Percentiles rank a stretch among this genome's conserved stretches.
Evolutionary conservation across 2,888 invertebrate species (phyloP).

Genomic region (Tetragnatha montana): DNA sequence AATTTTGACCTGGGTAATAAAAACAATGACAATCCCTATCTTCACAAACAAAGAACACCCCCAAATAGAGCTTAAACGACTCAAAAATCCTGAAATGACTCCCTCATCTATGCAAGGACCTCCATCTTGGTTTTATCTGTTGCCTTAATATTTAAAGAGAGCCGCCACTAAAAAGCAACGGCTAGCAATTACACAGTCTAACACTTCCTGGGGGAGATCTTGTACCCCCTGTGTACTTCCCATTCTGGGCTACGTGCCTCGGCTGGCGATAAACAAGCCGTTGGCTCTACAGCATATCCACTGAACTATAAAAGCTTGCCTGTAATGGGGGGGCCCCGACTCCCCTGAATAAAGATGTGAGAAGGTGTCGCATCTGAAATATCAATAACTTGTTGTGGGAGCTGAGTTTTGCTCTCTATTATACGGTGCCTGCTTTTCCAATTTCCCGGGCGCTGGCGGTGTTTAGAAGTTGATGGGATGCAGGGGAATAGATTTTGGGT

Average conservation of each 20-base stretch:
- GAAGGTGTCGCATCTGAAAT: slow-evolving; percentile 59
- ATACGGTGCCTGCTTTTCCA: slow-evolving; percentile 57
- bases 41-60: too few species aligned
- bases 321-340: slow-evolving; percentile 50
- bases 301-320: slow-evolving; percentile 54
- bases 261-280: slow-evolving; percentile 56
- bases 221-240: slow-evolving; percentile 32
- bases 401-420: slow-evolving; percentile 36
- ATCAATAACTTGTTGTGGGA: slow-evolving; percentile 54
- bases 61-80: too few species aligned
- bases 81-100: too few species aligned
- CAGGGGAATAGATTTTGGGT: slow-evolving; percentile 45
- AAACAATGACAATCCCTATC: too few species aligned
- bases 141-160: slow-evolving; percentile 57
- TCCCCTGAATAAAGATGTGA: slow-evolving; percentile 55
- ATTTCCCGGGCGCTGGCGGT: slow-evolving; percentile 25
- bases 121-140: slow-evolving; percentile 32
- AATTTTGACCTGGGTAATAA: too few species aligned
- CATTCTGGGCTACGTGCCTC: slow-evolving; percentile 49
- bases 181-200: slow-evolving; percentile 55
- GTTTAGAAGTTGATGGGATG: slow-evolving; percentile 52
- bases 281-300: slow-evolving; percentile 40
- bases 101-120: too few species aligned
- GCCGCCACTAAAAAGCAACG: slow-evolving; percentile 59
- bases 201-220: slow-evolving; percentile 41